Conservation (phyloP, 2,797 vertebrate species). For the Varecia variegata region DNA sequence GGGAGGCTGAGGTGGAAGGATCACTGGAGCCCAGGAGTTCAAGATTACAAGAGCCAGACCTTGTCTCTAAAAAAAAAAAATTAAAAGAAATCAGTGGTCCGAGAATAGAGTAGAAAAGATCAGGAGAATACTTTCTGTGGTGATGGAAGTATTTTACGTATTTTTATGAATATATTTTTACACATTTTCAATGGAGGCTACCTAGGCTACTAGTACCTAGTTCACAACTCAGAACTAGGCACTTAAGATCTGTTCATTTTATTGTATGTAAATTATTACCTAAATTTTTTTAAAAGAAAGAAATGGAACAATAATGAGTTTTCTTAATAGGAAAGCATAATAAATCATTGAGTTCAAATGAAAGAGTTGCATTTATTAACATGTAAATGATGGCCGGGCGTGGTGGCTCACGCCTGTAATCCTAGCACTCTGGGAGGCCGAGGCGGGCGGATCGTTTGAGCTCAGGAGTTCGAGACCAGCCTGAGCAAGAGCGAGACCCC, state of each 20-base stretch:
- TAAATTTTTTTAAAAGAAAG: background rate
- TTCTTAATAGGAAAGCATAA: background rate
- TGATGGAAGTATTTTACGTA: background rate
- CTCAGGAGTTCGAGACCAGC: too few relatives aligned
- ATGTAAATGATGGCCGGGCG: conserved; percentile 30
- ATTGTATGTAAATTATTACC: background rate
- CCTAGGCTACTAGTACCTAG: background rate
- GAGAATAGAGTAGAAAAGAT: background rate
- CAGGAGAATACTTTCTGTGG: background rate
- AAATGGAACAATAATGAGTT: background rate
- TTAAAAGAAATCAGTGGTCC: background rate
- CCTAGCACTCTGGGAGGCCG: too few relatives aligned
- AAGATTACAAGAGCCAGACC: background rate
- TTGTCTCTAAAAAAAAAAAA: background rate
- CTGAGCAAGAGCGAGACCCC: too few relatives aligned
- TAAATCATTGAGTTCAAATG: background rate
- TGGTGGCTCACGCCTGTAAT: too few relatives aligned
- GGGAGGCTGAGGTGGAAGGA: background rate
- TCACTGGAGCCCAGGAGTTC: background rate
- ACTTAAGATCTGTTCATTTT: background rate
- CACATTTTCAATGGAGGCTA: background rate
- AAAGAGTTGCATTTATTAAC: conserved; percentile 21
- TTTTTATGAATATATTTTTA: conserved; percentile 9
- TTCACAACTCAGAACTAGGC: background rate
- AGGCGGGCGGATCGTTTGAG: too few relatives aligned